Conservation (phyloP, 2,888 invertebrate genomes). For the Rhyacophila evoluta region DNA sequence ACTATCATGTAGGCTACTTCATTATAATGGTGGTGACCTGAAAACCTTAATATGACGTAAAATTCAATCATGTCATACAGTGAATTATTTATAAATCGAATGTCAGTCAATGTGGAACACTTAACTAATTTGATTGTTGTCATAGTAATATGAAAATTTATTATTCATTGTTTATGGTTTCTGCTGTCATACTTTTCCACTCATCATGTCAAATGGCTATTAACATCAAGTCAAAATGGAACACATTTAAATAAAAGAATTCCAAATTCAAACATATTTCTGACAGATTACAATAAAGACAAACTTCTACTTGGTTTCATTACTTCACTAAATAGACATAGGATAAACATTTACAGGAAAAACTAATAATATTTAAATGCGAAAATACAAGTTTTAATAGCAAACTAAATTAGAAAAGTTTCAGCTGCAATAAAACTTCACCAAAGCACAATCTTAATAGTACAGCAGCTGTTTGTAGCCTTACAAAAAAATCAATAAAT, state of each 20-base stretch:
- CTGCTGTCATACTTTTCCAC: no score
- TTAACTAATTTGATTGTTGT: neutral
- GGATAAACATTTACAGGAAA: neutral
- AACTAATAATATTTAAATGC: neutral
- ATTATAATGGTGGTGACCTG: no score
- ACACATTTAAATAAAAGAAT: neutral
- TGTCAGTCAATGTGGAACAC: neutral
- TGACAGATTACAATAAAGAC: neutral
- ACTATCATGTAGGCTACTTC: no score
- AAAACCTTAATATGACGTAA: neutral
- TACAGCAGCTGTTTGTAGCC: neutral
- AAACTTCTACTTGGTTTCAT: neutral
- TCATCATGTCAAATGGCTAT: neutral
- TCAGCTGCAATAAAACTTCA: neutral
- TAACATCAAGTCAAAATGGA: neutral
- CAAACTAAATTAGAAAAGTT: neutral
- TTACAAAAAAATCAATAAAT: neutral
- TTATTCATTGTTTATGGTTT: neutral
- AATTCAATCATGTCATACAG: neutral
- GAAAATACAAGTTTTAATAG: constrained; percentile 4
- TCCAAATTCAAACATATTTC: neutral
- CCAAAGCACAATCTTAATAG: neutral
- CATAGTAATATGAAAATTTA: neutral
- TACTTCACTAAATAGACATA: neutral
- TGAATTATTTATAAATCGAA: no score